phyloP scores from a whole-genome alignment of 2,888 invertebrate species.

The Zygogramma bicolorata region DNA sequence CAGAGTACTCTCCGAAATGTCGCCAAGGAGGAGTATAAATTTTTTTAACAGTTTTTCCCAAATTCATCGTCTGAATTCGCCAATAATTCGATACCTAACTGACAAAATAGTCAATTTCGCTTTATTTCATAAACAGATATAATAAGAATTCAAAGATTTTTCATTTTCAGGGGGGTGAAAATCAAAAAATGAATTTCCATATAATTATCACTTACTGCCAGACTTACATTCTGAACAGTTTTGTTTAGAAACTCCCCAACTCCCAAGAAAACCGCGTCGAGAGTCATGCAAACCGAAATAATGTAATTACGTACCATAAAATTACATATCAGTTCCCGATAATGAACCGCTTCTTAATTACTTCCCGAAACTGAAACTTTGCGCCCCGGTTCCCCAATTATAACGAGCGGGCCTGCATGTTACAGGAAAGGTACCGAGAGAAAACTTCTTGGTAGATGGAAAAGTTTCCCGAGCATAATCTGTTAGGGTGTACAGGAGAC shows the following conservation, averaged over 20 bases:
- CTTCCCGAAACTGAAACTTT: slow-evolving; percentile 4
- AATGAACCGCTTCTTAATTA: slow-evolving; percentile 7
- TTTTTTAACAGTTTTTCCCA: no score
- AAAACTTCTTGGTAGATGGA: slow-evolving; percentile 11
- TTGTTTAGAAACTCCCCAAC: not conserved
- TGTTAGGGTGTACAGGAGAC: slow-evolving; percentile 1
- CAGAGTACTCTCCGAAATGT: no score
- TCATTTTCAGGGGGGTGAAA: no score
- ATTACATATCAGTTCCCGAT: slow-evolving; percentile 7
- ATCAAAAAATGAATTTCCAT: no score
- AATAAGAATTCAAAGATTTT: no score
- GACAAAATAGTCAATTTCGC: no score
- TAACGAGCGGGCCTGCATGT: not conserved
- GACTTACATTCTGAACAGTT: not conserved
- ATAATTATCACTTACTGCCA: no score
- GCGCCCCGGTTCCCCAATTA: not conserved
- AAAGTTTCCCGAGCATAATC: slow-evolving; percentile 8
- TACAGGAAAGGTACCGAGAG: not conserved
- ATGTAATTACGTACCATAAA: not conserved
- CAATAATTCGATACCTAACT: no score
- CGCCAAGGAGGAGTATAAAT: no score
- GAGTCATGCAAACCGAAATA: not conserved
- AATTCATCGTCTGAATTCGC: no score
- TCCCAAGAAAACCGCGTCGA: not conserved
- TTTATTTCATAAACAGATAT: no score